phyloP scores from a whole-genome alignment of 2,888 invertebrate species.

The Trissoscelio sp. region DNA sequence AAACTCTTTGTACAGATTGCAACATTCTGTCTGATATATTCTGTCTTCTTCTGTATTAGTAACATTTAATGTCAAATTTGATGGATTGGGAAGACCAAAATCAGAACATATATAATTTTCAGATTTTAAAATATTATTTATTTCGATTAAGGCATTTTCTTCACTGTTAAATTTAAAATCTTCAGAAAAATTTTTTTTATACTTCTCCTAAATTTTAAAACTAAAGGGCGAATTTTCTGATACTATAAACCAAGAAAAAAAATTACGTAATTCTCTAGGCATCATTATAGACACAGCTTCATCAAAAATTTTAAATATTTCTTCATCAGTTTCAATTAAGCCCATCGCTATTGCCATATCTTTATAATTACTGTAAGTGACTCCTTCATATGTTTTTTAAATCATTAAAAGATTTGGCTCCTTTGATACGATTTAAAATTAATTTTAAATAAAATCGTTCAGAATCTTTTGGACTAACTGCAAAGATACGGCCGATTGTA shows the following conservation, averaged over 20 bases:
- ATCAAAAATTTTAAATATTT: conserved; percentile 29
- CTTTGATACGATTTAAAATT: conserved; percentile 42
- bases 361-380: conserved; percentile 19
- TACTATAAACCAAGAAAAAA: not conserved
- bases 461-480: conserved; percentile 47
- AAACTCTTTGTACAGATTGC: not conserved
- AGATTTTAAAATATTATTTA: conserved; percentile 14
- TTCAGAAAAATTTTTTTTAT: not conserved
- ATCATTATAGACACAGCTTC: not conserved
- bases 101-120: conserved; percentile 34
- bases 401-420: conserved; percentile 42
- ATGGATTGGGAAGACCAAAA: conserved; percentile 17
- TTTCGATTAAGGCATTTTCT: conserved; percentile 12
- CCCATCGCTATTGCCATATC: conserved; percentile 42
- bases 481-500: conserved; percentile 38
- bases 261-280: not conserved
- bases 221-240: not conserved
- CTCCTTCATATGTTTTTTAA: conserved; percentile 46
- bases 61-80: not conserved
- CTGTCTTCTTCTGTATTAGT: conserved; percentile 10
- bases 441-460: conserved; percentile 59
- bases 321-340: conserved; percentile 16
- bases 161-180: not conserved
- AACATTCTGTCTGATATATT: not conserved
- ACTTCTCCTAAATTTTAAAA: not conserved